phyloP scores from a whole-genome alignment of 1,140 invertebrate genomes.

The Ridgeia piscesae region DNA sequence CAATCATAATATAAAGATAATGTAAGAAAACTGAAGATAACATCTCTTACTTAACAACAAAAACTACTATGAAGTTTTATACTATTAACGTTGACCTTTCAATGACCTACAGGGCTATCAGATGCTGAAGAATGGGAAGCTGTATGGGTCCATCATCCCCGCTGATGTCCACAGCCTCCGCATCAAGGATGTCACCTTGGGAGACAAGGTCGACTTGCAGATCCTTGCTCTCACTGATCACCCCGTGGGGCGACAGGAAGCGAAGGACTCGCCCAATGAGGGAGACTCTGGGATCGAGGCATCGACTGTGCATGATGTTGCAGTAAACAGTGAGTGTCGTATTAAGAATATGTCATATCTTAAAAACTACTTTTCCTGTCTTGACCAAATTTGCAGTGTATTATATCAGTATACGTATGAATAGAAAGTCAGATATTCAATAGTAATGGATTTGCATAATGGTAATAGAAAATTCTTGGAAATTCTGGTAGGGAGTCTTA shows the following conservation, averaged over 20 bases:
- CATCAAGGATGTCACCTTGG: slow-evolving; percentile 51
- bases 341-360: too few relatives aligned
- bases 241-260: slow-evolving; percentile 44
- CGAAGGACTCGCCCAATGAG: slow-evolving; percentile 8
- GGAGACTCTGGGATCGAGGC: slow-evolving; percentile 26
- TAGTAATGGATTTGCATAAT: too few relatives aligned
- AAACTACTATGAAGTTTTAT: too few relatives aligned
- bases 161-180: slow-evolving; percentile 49
- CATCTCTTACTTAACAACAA: background rate
- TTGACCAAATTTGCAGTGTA: too few relatives aligned
- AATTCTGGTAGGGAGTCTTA: too few relatives aligned
- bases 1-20: background rate
- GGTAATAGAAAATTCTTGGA: too few relatives aligned
- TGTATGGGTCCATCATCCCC: slow-evolving; percentile 55
- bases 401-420: too few relatives aligned
- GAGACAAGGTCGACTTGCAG: slow-evolving; percentile 54
- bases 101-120: slow-evolving; percentile 50
- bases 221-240: slow-evolving; percentile 56
- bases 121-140: slow-evolving; percentile 55
- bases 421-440: too few relatives aligned
- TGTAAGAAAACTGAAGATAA: background rate
- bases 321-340: background rate
- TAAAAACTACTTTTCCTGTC: too few relatives aligned
- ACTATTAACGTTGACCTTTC: background rate
- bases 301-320: slow-evolving; percentile 1